Base-by-base conservation (phyloP, 2,888 invertebrate genomes). In the Taenaris catops region DNA sequence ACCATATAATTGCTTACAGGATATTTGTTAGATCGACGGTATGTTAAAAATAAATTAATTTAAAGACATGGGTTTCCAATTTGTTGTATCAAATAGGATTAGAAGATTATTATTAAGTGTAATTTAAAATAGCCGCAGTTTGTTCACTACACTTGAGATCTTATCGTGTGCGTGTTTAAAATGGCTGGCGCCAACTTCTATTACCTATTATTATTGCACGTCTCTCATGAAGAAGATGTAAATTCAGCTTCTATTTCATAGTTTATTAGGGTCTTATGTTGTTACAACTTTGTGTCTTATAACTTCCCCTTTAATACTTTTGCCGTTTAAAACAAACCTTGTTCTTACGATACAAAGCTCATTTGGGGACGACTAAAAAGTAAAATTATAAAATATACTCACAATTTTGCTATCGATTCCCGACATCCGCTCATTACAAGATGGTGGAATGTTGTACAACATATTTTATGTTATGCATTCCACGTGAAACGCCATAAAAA, bases 401-500 rank as follows among this genome's bases (percentile, higher is more conserved):
- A 71, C 75, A 74, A 75, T 78, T 78, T 75, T 63, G 72, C 74
- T 78, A 78, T 81, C 80, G 74, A 72, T 76, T 63, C 76, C 68
- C 73, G 75, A 76, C 79, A 73, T 78, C 80, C 78, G 76, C 72
- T 83, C 76, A 78, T 80, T 81, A 79, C 80, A 79, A 71, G 73
- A 67, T 68, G 68, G 55, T 64, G 74, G 79, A 78, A 80, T 81
- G 80, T 73, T 74, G 78, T 73, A 66, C 64, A 67, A 71, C 67
- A 74, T 70, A 74, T 73, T 70, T 70, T 71, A 65, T 67, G 65
- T 63, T 68, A 67, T 64, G 63, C 66, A 71, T 65, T 63, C 65
- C 65, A 62, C 54, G 59, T 55, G 58, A 51, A 34, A 33, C 33
- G 41, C 38, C 35, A 38, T 35, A 46, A 45, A 47, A 47, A 58